Percentiles rank a stretch among this genome's conserved stretches.
Conservation (phyloP, 2,113 vertebrate species). For the Myrmophylax atrothorax region DNA sequence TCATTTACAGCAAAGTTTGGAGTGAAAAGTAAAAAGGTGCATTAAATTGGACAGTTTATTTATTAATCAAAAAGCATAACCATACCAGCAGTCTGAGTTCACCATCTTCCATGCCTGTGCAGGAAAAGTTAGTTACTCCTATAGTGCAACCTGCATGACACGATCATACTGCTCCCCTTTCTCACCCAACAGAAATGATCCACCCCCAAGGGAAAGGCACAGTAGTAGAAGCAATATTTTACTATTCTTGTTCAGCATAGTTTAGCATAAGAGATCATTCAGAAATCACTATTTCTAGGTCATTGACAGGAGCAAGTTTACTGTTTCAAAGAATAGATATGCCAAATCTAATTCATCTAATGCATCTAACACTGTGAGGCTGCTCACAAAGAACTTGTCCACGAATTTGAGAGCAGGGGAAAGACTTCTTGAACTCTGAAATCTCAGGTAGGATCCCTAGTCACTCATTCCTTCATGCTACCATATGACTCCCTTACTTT, state of each 20-base stretch:
- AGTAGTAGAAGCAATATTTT: neutral
- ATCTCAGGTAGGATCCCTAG: neutral
- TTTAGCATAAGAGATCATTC: neutral
- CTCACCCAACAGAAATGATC: neutral
- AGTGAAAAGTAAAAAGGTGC: neutral
- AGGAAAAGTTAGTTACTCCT: neutral
- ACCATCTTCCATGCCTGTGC: neutral
- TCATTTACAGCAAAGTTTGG: neutral
- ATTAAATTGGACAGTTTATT: neutral
- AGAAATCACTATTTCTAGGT: neutral
- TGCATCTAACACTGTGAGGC: neutral
- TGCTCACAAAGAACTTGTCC: neutral
- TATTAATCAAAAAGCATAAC: neutral
- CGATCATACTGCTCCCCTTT: neutral
- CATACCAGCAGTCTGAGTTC: neutral
- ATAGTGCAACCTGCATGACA: neutral
- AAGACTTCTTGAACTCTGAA: neutral
- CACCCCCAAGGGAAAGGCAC: neutral
- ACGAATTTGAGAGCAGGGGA: neutral
- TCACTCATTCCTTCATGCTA: neutral
- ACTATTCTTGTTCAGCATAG: neutral
- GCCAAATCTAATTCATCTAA: neutral
- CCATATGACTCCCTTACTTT: neutral
- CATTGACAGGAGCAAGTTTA: neutral
- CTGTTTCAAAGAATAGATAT: neutral